phyloP scores from a whole-genome alignment of 2,113 vertebrate genomes.

The Lethenteron reissneri region DNA sequence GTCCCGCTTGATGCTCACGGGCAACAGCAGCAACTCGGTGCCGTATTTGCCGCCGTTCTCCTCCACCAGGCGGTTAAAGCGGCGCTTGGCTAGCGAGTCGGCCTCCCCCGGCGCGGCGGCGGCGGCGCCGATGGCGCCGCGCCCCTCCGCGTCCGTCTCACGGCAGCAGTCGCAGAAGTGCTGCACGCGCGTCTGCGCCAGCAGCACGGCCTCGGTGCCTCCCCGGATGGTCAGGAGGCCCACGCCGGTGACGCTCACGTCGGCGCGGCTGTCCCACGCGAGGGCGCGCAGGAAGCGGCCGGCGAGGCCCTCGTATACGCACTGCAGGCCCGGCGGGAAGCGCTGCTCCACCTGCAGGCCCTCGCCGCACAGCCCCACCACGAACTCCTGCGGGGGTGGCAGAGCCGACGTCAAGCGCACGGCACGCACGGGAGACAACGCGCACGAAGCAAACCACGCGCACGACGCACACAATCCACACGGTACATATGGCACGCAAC shows the following conservation, averaged over 20 bases:
- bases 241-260: background rate
- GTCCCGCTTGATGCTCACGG: slow-evolving; percentile 31
- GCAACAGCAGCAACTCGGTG: slow-evolving; percentile 33
- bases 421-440: background rate
- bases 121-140: too few relatives aligned
- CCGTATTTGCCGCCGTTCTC: slow-evolving; percentile 27
- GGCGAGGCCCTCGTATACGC: background rate
- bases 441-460: too few relatives aligned
- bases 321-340: background rate
- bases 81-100: slow-evolving; percentile 14
- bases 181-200: slow-evolving; percentile 38
- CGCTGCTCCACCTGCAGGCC: background rate
- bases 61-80: slow-evolving; percentile 39
- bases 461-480: too few relatives aligned
- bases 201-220: slow-evolving; percentile 43
- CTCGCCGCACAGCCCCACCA: background rate
- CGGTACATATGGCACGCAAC: too few relatives aligned
- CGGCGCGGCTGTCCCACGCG: background rate
- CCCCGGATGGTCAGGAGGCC: slow-evolving; percentile 33
- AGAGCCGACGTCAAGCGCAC: background rate
- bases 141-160: background rate
- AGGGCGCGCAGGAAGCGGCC: slow-evolving; percentile 1
- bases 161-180: slow-evolving; percentile 25
- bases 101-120: slow-evolving; percentile 11
- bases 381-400: background rate